phyloP scores from a whole-genome alignment of 1,140 invertebrate genomes.

The Zaprionus gabonicus region DNA sequence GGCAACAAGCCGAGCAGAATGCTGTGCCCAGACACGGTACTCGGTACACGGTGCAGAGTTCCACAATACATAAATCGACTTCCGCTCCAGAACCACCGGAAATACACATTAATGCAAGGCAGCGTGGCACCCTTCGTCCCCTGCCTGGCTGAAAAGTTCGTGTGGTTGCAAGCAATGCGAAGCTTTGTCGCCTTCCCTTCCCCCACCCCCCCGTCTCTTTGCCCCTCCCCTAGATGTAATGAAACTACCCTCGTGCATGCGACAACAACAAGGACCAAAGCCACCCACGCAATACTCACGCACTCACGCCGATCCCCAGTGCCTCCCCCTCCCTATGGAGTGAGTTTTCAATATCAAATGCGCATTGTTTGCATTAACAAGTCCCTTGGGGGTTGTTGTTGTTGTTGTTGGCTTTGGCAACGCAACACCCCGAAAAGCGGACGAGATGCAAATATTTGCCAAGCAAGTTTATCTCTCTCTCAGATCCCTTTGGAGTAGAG shows the following conservation, averaged over 20 bases:
- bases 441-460: conserved; percentile 75
- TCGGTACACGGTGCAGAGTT: conserved; percentile 17
- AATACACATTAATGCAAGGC: conserved; percentile 79
- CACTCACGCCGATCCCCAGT: neutral
- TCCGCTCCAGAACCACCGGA: conserved; percentile 62
- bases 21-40: conserved; percentile 38
- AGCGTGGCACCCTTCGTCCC: conserved; percentile 35
- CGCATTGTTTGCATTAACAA: conserved; percentile 83
- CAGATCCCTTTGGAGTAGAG: neutral
- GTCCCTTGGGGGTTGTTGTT: conserved; percentile 55
- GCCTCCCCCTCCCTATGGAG: neutral
- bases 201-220: neutral
- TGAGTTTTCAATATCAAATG: conserved; percentile 77
- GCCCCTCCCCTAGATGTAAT: neutral
- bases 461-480: conserved; percentile 43
- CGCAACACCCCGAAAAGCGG: conserved; percentile 57
- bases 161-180: conserved; percentile 65
- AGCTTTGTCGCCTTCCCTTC: conserved; percentile 52
- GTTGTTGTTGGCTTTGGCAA: conserved; percentile 58
- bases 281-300: conserved; percentile 12
- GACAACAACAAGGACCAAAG: conserved; percentile 22
- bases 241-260: conserved; percentile 60
- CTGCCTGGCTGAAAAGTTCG: conserved; percentile 33
- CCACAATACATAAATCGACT: conserved; percentile 65
- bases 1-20: conserved; percentile 7